Evolutionary conservation across 2,797 vertebrate species (phyloP).

Genomic region (Neopelma chrysocephalum): DNA sequence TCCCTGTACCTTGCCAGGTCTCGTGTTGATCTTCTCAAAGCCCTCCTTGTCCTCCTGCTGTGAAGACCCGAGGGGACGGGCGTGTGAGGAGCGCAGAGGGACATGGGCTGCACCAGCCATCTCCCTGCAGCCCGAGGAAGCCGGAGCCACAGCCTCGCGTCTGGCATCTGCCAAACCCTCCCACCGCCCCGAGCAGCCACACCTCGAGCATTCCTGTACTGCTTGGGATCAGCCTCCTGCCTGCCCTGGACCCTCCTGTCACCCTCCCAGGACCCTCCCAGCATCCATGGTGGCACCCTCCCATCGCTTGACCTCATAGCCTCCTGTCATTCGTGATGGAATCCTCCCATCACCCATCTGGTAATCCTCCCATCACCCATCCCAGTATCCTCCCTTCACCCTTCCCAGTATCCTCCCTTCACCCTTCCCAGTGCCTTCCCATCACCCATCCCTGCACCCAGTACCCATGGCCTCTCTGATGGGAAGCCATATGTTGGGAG

Average conservation of each 20-base stretch:
- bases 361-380: neutral
- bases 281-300: neutral
- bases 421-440: neutral
- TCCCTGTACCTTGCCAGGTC: conserved; percentile 90
- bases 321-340: neutral
- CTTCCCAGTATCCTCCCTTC: neutral
- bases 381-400: neutral
- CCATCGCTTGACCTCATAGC: neutral
- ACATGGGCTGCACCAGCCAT: neutral
- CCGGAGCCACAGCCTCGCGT: neutral
- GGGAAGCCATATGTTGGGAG: neutral
- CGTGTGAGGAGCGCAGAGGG: neutral
- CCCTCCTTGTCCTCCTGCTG: conserved; percentile 83
- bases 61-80: neutral
- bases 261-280: neutral
- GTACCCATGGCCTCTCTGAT: neutral
- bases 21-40: conserved; percentile 86
- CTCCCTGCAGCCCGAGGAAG: neutral
- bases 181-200: conserved; percentile 12
- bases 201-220: neutral
- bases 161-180: neutral
- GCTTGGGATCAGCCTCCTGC: conserved; percentile 8
- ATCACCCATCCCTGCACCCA: accelerated
- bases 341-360: neutral
- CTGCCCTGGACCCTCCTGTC: neutral